Conservation (phyloP, 1,140 invertebrate genomes). For the Hyphantria cunea region DNA sequence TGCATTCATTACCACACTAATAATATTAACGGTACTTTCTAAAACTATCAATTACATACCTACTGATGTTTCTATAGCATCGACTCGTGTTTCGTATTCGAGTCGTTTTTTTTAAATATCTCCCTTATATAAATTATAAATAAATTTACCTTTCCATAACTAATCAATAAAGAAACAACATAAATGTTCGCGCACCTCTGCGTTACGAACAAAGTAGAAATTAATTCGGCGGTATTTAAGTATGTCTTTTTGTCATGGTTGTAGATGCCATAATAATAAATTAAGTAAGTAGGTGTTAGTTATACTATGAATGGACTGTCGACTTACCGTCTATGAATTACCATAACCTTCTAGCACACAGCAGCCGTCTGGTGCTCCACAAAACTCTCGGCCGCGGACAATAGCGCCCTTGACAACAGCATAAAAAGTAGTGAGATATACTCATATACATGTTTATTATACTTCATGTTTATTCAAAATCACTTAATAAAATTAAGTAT, state of each 20-base stretch:
- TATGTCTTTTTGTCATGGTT: conserved; percentile 31
- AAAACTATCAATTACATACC: conserved; percentile 15
- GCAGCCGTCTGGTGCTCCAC: conserved; percentile 1
- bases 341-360: neutral
- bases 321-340: conserved; percentile 28
- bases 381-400: conserved; percentile 1
- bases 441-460: neutral
- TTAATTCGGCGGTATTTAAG: conserved; percentile 29
- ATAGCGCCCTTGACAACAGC: conserved; percentile 15
- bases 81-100: conserved; percentile 21
- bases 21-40: too few relatives aligned
- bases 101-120: conserved; percentile 25
- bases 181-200: conserved; percentile 20
- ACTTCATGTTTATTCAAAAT: neutral
- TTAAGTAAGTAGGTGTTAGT: conserved; percentile 36
- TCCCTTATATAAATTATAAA: conserved; percentile 21
- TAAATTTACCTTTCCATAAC: conserved; percentile 22
- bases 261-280: conserved; percentile 40
- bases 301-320: conserved; percentile 33
- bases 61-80: conserved; percentile 23
- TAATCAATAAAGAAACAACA: conserved; percentile 21
- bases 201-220: conserved; percentile 27
- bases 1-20: too few relatives aligned
- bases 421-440: conserved; percentile 14
- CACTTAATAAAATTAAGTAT: conserved; percentile 74